Conservation (phyloP, 2,888 invertebrate species). For the Silvanus unidentatus region DNA sequence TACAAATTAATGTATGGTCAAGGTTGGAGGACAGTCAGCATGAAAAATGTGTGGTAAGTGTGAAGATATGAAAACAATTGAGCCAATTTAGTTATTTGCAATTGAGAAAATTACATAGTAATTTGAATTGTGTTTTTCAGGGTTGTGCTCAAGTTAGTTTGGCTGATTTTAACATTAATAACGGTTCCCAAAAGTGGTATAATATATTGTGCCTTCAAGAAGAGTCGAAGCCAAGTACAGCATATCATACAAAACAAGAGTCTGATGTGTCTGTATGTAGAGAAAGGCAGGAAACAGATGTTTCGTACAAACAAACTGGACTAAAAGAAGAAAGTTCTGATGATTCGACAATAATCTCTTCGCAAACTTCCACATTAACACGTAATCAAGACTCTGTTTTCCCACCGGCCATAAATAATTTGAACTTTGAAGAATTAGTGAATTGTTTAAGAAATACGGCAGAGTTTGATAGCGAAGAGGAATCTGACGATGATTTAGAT, state of each 20-base stretch:
- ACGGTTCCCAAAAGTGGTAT: constrained; percentile 85
- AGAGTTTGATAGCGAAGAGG: constrained; percentile 38
- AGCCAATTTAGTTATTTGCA: not conserved
- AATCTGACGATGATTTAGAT: constrained; percentile 44
- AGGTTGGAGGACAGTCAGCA: constrained; percentile 55
- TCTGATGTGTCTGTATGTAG: constrained; percentile 49
- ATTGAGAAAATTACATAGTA: not conserved
- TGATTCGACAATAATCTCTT: constrained; percentile 93
- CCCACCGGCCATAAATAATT: constrained; percentile 49
- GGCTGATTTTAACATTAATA: constrained; percentile 86
- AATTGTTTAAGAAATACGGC: constrained; percentile 40
- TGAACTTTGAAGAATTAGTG: constrained; percentile 52
- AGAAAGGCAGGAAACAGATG: constrained; percentile 38
- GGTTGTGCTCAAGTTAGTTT: constrained; percentile 93
- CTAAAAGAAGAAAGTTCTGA: constrained; percentile 88
- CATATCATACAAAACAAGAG: constrained; percentile 48
- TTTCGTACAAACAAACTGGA: constrained; percentile 32
- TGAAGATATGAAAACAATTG: constrained; percentile 8
- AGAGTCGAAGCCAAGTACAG: constrained; percentile 15
- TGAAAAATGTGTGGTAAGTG: constrained; percentile 81
- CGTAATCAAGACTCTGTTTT: constrained; percentile 68
- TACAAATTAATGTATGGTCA: constrained; percentile 85
- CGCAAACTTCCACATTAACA: constrained; percentile 92
- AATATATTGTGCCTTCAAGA: constrained; percentile 78
- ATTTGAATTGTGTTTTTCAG: constrained; percentile 48